Base-by-base conservation (phyloP, 1,140 invertebrate species). In the Phocides pigmalion region DNA sequence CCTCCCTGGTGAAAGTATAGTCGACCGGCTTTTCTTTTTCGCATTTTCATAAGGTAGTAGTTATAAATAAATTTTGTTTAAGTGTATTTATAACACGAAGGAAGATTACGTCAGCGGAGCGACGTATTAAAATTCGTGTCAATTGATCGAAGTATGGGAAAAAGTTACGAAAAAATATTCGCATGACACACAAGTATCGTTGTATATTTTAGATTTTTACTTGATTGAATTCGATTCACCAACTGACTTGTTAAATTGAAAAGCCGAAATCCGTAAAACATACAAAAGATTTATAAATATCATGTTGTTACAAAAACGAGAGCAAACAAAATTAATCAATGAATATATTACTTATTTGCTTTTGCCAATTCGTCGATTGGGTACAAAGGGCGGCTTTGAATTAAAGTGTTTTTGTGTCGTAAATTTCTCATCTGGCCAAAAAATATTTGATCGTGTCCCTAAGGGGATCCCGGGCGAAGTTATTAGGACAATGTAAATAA, bases 401-500 rank as follows among this genome's bases (percentile, higher is more conserved):
- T 51, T 17, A 35, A 49, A 49, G 19, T 51, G 25, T 51, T 51
- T 51, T 51, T 35, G 49, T 51, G 9, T 35, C 25, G 28, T 51
- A 51, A 51, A 51, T 51, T 35, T 35, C 6, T 35, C 14, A 17
- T 32, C 12, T 35, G 28, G 28, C 32, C 25, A 51, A 51, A 51
- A 69, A 65, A 65, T 53, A 59, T 69, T 67, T 66, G 61, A 37
- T 54, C 56, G 37, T 11, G 32, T 5, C 39, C 64, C 49, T 51
- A 37, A 19, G 71, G 61, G 62, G 67, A 41, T 20, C 35, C 9
- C 28, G 53, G 53, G 28, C 47, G 22, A 63, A 66, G 44, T 78
- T 80, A 80, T 76, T 74, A 71, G 68, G 65, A 49, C 62, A 69
- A 72, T 71, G 66, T 74, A 74, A 72, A 78, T 70, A 81, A 50